Evolutionary conservation across 2,797 vertebrate species (phyloP).

Genomic region (Pelodytes ibericus): DNA sequence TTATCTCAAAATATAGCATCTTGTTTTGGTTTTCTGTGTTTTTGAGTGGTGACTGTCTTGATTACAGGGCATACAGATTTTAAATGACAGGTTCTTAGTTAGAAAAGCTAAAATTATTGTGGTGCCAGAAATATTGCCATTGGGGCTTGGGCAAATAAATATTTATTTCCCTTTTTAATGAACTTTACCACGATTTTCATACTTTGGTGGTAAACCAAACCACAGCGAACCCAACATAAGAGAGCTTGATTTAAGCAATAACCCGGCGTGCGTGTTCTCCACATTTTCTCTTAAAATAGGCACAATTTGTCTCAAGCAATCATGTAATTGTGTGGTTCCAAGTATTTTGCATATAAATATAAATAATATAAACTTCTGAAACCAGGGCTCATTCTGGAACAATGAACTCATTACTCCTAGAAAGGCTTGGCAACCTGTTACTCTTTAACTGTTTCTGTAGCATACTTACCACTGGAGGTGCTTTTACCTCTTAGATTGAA

Average conservation of each 20-base stretch:
- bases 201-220: constrained; percentile 48
- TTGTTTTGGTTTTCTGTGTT: constrained; percentile 32
- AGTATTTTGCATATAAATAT: constrained; percentile 44
- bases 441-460: neutral
- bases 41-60: constrained; percentile 33
- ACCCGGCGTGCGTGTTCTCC: constrained; percentile 3
- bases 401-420: constrained; percentile 14
- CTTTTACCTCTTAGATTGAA: too few species aligned
- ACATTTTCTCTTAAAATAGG: constrained; percentile 37
- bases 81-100: constrained; percentile 45
- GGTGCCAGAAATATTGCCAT: constrained; percentile 50
- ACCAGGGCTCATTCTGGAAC: neutral
- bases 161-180: constrained; percentile 53
- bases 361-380: constrained; percentile 14
- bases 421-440: neutral
- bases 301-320: constrained; percentile 35
- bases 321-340: constrained; percentile 34
- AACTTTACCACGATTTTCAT: constrained; percentile 48
- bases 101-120: constrained; percentile 54
- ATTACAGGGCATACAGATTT: constrained; percentile 43
- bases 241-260: constrained; percentile 31
- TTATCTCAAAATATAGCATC: constrained; percentile 9
- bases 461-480: neutral
- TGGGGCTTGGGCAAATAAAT: constrained; percentile 49
- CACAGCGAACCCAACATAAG: constrained; percentile 39